A percentile compares a stretch with the other conserved stretches of the same genome.
These are phyloP conservation scores for Trinorchestia longiramus DNA, from an alignment of 1,140 invertebrate genomes.

Conservation along the genomic window DNA sequence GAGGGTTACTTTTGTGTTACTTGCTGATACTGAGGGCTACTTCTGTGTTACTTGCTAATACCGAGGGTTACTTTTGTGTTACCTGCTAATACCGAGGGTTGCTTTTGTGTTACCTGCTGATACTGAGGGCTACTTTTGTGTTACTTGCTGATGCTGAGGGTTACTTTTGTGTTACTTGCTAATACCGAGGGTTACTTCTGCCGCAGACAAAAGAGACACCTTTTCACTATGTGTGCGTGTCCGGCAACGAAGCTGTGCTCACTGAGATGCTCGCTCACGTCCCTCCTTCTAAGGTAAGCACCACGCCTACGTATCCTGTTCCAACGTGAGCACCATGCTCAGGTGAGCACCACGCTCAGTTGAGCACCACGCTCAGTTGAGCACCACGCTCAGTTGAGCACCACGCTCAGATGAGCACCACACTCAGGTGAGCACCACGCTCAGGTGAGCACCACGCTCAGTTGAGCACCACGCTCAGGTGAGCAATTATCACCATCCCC, in stretches of 20 bases:
- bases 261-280: slow-evolving; percentile 93
- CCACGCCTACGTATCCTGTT: background rate
- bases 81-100: too few species aligned
- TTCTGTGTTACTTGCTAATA: too few species aligned
- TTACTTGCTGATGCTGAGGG: too few species aligned
- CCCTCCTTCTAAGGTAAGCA: slow-evolving; percentile 70
- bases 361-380: background rate
- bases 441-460: background rate
- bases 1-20: too few species aligned
- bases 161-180: too few species aligned
- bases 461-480: background rate
- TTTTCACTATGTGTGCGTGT: slow-evolving; percentile 93
- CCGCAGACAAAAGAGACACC: slow-evolving; percentile 88
- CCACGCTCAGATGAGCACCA: background rate
- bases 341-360: background rate
- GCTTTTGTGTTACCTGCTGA: too few species aligned
- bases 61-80: background rate
- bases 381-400: background rate
- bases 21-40: too few species aligned
- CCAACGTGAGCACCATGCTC: background rate
- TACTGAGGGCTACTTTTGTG: too few species aligned
- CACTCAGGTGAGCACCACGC: background rate
- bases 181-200: background rate
- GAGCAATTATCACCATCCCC: background rate
- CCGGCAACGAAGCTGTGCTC: slow-evolving; percentile 95